A percentile compares a stretch with the other conserved stretches of the same genome.
phyloP scores from a whole-genome alignment of 2,113 vertebrate genomes.

The Hyperopisus bebe region DNA sequence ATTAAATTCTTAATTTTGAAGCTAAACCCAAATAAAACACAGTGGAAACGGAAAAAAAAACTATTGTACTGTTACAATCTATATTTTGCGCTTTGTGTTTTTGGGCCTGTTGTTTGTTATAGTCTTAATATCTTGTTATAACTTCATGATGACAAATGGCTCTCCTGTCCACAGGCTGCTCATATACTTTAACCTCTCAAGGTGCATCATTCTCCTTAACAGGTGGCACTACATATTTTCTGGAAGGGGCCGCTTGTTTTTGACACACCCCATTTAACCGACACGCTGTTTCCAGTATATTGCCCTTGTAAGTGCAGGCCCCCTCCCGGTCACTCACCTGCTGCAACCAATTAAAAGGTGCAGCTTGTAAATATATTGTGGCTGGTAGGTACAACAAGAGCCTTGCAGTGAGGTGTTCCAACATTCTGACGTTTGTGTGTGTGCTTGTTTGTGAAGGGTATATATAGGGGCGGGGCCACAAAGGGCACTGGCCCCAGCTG shows the following conservation, averaged over 20 bases:
- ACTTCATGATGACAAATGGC: slow-evolving; percentile 4
- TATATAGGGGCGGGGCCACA: not conserved
- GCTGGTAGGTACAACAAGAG: not conserved
- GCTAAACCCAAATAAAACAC: not conserved
- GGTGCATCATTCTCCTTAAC: not conserved
- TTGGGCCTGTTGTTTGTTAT: not conserved
- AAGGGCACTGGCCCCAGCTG: not conserved
- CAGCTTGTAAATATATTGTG: not conserved
- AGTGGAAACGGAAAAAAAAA: not conserved
- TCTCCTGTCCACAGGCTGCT: not conserved
- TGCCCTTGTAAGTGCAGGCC: not conserved
- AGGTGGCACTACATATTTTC: not conserved
- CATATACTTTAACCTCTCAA: not conserved
- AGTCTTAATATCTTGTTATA: not conserved
- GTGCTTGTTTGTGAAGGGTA: not conserved
- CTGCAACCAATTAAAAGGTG: slow-evolving; percentile 11
- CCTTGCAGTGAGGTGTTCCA: not conserved
- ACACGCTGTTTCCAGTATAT: not conserved
- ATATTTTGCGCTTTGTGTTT: not conserved
- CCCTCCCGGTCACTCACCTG: not conserved
- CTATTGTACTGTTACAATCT: not conserved
- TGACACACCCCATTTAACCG: not conserved
- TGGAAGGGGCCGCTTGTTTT: not conserved
- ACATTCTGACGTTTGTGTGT: not conserved
- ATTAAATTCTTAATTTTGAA: not conserved